These are phyloP conservation scores for Scaptodrosophila lebanonensis DNA, from an alignment of 1,140 invertebrate genomes.

Conservation along the genomic window DNA sequence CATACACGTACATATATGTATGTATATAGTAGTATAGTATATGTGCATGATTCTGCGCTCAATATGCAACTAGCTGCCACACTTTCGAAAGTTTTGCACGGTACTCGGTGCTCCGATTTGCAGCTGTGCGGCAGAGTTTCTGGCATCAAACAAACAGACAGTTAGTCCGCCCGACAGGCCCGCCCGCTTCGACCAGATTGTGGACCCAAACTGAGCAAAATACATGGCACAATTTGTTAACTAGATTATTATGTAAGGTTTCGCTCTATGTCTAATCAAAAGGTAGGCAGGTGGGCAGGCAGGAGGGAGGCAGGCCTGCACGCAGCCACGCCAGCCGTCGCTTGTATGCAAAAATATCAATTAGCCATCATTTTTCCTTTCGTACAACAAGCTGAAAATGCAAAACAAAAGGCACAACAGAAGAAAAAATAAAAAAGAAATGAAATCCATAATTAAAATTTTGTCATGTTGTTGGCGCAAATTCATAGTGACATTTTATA, in stretches of 20 bases:
- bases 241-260: conserved; percentile 69
- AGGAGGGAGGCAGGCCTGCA: conserved; percentile 17
- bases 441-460: conserved; percentile 66
- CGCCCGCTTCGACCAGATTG: no score
- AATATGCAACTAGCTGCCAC: conserved; percentile 15
- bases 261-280: conserved; percentile 48
- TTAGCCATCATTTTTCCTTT: conserved; percentile 67
- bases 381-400: conserved; percentile 33
- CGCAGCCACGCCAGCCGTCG: background rate
- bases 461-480: conserved; percentile 46
- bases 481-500: conserved; percentile 55
- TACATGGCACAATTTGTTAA: conserved; percentile 73
- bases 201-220: no score
- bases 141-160: conserved; percentile 12
- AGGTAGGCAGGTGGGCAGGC: conserved; percentile 35
- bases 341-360: conserved; percentile 66
- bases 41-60: conserved; percentile 21
- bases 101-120: conserved; percentile 37
- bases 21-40: conserved; percentile 5
- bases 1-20: background rate
- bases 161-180: no score
- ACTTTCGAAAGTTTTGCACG: conserved; percentile 62
- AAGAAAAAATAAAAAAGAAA: no score
- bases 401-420: conserved; percentile 12
- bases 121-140: conserved; percentile 10